Base-by-base conservation (phyloP, 2,797 vertebrate genomes). In the Tenualosa thibaudeaui region DNA sequence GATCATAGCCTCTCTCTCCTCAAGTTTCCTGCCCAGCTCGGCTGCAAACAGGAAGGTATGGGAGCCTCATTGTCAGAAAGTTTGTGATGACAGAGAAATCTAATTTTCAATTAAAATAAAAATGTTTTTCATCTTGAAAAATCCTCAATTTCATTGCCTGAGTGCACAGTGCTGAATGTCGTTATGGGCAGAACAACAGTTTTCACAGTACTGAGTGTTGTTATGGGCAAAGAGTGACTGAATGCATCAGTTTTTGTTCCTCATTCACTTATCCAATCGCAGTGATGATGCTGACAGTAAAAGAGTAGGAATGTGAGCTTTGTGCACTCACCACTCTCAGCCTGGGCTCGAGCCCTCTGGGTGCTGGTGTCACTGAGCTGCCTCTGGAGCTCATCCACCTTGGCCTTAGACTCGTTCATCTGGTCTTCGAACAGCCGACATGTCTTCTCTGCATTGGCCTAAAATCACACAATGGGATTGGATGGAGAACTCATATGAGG, bases 381-480 rank as follows among this genome's bases (percentile, higher is more conserved):
- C 1, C 97, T 94, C 91, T 98, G 97, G 84, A 98, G 95, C 92
- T 99, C 98, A 0, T 98, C 97, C 22, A 92, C 95, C 83, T 97
- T 99, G 91, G 94, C 90, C 92, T 97, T 99, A 54, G 96, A 94
- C 91, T 99, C 97, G 0, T 94, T 97, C 91, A 98, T 94, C 89
- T 99, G 98, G 88, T 99, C 98, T 90, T 99, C 97, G 0, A 96
- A 97, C 12, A 96, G 92, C 31, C 96, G 95, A 82, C 97, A 97
- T 88, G 94, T 94, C 92, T 99, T 99, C 93, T 99, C 97, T 0
- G 96, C 93, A 1, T 84, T 95, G 62, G 96, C 95, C 97, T 99
- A 92, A n/a, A 60, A 40, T 37, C 13, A 71, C 12, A 71, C 65
- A 37, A 10, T 0, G 13, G 53, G 53, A 54, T 17, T 54, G 53